Percentiles rank a stretch among this genome's conserved stretches.
These are phyloP conservation scores for Patiria miniata DNA, from an alignment of 35 echinoderm and acorn worm species.

Conservation along the genomic window DNA sequence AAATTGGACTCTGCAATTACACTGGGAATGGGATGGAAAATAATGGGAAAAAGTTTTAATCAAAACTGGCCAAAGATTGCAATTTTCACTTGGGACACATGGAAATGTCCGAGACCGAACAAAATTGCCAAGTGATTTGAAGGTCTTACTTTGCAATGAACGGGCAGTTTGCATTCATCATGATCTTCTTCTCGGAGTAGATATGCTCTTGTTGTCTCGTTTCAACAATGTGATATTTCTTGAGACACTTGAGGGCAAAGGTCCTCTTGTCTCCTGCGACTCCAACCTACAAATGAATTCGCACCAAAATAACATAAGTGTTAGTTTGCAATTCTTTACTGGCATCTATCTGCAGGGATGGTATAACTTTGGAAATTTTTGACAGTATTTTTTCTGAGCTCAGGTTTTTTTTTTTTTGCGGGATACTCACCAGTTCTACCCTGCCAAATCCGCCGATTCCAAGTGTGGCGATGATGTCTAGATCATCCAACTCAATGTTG, in stretches of 20 bases:
- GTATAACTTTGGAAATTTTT: too few relatives aligned
- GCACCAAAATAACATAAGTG: not conserved
- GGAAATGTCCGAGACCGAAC: too few relatives aligned
- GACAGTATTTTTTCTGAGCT: too few relatives aligned
- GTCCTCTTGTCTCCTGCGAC: conserved; percentile 72
- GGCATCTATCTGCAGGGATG: too few relatives aligned
- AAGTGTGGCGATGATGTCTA: conserved; percentile 72
- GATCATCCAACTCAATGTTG: conserved; percentile 39
- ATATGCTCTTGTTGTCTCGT: conserved; percentile 94
- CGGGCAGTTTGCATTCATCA: conserved; percentile 78
- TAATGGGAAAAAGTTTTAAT: too few relatives aligned
- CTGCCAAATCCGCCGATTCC: conserved; percentile 88
- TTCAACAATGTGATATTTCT: conserved; percentile 92
- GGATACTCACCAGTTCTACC: conserved; percentile 77
- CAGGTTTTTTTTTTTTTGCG: not conserved
- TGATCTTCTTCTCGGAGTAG: conserved; percentile 90
- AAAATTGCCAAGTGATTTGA: too few relatives aligned
- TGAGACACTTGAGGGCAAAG: conserved; percentile 88
- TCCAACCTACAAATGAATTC: conserved; percentile 60
- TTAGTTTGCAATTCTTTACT: too few relatives aligned
- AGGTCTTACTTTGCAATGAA: conserved; percentile 88
- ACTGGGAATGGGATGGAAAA: too few relatives aligned
- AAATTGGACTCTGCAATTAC: too few relatives aligned
- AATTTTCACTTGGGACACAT: too few relatives aligned
- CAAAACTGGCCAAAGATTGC: too few relatives aligned